Evolutionary conservation across 1,140 invertebrate genomes (phyloP).

Genomic region (Procambarus virginalis): DNA sequence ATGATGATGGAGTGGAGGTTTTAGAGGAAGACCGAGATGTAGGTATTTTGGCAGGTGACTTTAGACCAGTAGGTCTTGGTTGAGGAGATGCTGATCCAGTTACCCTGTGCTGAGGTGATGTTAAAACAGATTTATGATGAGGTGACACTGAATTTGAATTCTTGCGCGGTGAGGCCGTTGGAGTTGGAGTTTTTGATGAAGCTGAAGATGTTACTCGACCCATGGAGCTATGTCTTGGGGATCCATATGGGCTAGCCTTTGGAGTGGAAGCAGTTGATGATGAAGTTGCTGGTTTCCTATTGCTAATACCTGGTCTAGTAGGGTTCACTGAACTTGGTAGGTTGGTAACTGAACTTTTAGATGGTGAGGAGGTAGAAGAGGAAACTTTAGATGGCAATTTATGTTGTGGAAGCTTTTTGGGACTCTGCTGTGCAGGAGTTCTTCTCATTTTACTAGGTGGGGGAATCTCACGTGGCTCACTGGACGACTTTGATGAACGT

Average conservation of each 20-base stretch:
- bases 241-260: constrained; percentile 31
- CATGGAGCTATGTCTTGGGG: constrained; percentile 23
- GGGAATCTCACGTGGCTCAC: constrained; percentile 52
- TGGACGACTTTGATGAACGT: constrained; percentile 32
- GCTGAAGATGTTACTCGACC: constrained; percentile 18
- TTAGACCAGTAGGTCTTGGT: not conserved
- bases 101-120: constrained; percentile 31
- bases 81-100: constrained; percentile 29
- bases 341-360: constrained; percentile 9
- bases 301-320: constrained; percentile 16
- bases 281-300: not conserved
- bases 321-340: not conserved
- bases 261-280: constrained; percentile 19
- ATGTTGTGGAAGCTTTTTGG: not conserved
- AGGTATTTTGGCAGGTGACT: constrained; percentile 8
- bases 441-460: constrained; percentile 8
- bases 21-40: constrained; percentile 50
- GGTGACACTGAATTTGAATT: not conserved
- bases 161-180: constrained; percentile 34
- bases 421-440: constrained; percentile 4
- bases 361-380: constrained; percentile 27
- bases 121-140: not conserved
- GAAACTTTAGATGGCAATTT: constrained; percentile 23
- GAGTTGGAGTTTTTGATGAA: constrained; percentile 46
- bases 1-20: constrained; percentile 34